These are phyloP conservation scores for Nowickia ferox DNA, from an alignment of 2,888 invertebrate genomes.

Conservation along the genomic window DNA sequence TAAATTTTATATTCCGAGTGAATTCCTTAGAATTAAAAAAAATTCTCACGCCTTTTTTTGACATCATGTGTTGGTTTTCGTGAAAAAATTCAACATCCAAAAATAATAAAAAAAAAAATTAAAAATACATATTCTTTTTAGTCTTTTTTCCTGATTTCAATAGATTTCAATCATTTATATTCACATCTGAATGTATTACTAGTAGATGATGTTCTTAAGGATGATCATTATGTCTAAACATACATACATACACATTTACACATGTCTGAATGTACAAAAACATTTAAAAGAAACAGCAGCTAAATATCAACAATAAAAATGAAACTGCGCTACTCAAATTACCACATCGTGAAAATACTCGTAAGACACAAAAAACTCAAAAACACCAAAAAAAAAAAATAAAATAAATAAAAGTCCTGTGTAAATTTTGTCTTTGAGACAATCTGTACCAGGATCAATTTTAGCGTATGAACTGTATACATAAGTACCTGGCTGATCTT, in stretches of 20 bases:
- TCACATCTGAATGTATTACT: slow-evolving; percentile 44
- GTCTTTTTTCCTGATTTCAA: slow-evolving; percentile 57
- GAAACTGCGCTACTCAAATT: slow-evolving; percentile 70
- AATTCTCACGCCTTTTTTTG: slow-evolving; percentile 71
- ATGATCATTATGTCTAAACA: slow-evolving; percentile 40
- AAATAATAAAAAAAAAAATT: slow-evolving; percentile 5
- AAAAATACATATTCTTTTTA: slow-evolving; percentile 30
- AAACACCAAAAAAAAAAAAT: slow-evolving; percentile 34
- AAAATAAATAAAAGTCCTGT: slow-evolving; percentile 63
- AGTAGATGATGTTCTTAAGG: not conserved
- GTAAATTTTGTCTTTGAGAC: slow-evolving; percentile 47
- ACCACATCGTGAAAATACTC: slow-evolving; percentile 61
- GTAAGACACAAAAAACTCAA: slow-evolving; percentile 29
- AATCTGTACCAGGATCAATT: slow-evolving; percentile 60
- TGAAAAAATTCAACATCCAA: slow-evolving; percentile 22
- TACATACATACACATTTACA: slow-evolving; percentile 18
- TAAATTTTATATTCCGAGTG: slow-evolving; percentile 26
- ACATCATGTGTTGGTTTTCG: slow-evolving; percentile 58
- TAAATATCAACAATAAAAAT: slow-evolving; percentile 38
- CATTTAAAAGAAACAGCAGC: slow-evolving; percentile 55
- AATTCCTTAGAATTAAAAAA: slow-evolving; percentile 66
- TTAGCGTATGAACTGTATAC: slow-evolving; percentile 54
- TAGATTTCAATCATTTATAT: slow-evolving; percentile 61
- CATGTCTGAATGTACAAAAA: slow-evolving; percentile 41
- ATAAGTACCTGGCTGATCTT: slow-evolving; percentile 64